phyloP scores from a whole-genome alignment of 2,797 vertebrate genomes.

The Sebastes dallii region DNA sequence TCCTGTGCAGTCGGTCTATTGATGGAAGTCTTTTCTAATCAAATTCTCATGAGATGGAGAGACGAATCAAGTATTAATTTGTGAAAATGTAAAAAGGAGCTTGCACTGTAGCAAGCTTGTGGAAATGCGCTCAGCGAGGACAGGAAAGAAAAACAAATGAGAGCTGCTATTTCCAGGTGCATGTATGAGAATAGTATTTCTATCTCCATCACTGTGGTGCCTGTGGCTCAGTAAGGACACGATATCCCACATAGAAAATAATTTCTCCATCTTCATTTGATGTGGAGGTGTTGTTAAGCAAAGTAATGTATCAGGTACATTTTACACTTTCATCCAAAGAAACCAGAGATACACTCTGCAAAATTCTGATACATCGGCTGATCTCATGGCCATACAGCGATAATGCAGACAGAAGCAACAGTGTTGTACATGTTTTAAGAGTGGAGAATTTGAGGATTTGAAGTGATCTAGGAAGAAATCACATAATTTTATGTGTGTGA shows the following conservation, averaged over 20 bases:
- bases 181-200: conserved; percentile 30
- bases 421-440: not conserved
- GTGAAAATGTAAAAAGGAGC: conserved; percentile 1
- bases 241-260: conserved; percentile 17
- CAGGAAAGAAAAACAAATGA: conserved; percentile 20
- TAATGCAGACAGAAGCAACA: conserved; percentile 1
- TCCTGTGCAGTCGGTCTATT: not conserved
- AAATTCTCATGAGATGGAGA: not conserved
- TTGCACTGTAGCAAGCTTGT: not conserved
- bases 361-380: conserved; percentile 16
- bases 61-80: conserved; percentile 2
- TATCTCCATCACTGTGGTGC: conserved; percentile 45
- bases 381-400: not conserved
- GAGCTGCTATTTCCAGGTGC: conserved; percentile 23
- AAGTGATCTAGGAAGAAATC: not conserved
- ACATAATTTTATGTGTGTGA: not conserved
- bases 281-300: conserved; percentile 14
- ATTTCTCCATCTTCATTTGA: conserved; percentile 44
- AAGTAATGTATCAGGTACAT: conserved; percentile 32
- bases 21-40: not conserved
- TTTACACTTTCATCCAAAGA: conserved; percentile 27
- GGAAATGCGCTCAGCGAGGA: conserved; percentile 1
- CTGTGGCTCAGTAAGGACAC: conserved; percentile 42
- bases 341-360: not conserved
- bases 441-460: not conserved